A percentile compares a stretch with the other conserved stretches of the same genome.
Conservation (phyloP, 1,140 invertebrate species). For the Probaryconus sp. region DNA sequence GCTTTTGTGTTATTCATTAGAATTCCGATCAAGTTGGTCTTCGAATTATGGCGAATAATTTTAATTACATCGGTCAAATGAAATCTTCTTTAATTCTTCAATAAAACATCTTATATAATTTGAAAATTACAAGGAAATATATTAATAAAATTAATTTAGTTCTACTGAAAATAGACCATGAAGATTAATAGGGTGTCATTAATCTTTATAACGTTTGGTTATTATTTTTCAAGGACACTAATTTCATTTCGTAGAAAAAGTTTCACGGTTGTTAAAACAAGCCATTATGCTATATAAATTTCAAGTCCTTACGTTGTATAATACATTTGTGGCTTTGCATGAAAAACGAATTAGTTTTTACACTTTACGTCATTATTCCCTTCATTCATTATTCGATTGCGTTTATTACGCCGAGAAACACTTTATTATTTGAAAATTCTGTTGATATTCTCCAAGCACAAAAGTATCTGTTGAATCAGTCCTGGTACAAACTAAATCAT, state of each 20-base stretch:
- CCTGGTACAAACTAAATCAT: conserved; percentile 10
- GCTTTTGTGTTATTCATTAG: neutral
- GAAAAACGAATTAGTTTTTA: too few relatives aligned
- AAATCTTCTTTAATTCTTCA: too few relatives aligned
- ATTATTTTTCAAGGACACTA: conserved; percentile 5
- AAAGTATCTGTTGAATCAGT: conserved; percentile 15
- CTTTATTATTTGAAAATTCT: too few relatives aligned
- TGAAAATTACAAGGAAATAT: too few relatives aligned
- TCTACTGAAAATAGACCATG: neutral
- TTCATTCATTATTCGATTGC: too few relatives aligned
- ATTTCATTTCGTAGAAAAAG: neutral
- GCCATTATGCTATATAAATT: neutral
- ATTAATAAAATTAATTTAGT: conserved; percentile 18
- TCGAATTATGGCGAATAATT: too few relatives aligned
- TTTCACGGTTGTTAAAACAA: conserved; percentile 8
- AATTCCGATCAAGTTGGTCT: too few relatives aligned
- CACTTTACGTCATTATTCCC: too few relatives aligned
- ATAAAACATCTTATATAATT: conserved; percentile 19
- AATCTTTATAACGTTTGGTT: conserved; percentile 18
- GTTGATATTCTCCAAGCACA: conserved; percentile 22
- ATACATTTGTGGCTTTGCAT: neutral
- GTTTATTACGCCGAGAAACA: too few relatives aligned
- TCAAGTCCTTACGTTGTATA: conserved; percentile 14
- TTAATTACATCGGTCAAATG: too few relatives aligned
- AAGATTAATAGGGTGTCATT: conserved; percentile 9